Evolutionary conservation across 2,888 invertebrate species (phyloP), one percentile per base, ranked within the genome.

Genomic region (Eudasyphora cyanicolor): DNA sequence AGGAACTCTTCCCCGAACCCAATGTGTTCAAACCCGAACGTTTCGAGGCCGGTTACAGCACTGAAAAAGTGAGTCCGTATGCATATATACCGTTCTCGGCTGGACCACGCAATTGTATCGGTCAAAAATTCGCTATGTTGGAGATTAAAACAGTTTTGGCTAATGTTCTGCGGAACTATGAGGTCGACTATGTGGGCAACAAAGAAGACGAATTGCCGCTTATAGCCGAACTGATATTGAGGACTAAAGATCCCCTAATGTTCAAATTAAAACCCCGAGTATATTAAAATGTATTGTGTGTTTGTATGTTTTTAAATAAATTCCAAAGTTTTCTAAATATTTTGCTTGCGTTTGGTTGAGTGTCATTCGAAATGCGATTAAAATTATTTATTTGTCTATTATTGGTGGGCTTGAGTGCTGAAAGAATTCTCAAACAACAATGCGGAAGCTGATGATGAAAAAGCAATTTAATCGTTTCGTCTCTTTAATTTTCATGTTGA

Each of bases 71-170:
- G 29, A 92, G 91, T 86, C 91, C 92, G 0, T 92, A 90, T 76
- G 89, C 90, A 2, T 92, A 89, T 80, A 91, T 92, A 77, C 92
- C 92, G 5, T 92, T 92, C 67, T 91, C 91, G 17, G 92, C 92
- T 0, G 92, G 92, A 0, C 89, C 92, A 8, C 89, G 92, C 5
- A 92, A 92, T 85, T 92, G 92, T 80, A 92, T 92, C 86, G 92
- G 92, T 0, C 92, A 92, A 80, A 91, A 91, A 79, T 92, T 92
- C 75, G 92, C 92, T 32, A 88, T 92, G 86, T 79, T 92, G 29
- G 92, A 92, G 86, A 90, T 91, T 4, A 92, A 92, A 84, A 89
- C 89, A 6, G 86, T 91, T 24, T 87, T 89, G 3, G 86, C 90
- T 0, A 92, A 92, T 87, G 88, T 92, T 1, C 81, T 92, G 69